Conservation (phyloP, 2,888 invertebrate species). For the Asteroscopus sphinx region DNA sequence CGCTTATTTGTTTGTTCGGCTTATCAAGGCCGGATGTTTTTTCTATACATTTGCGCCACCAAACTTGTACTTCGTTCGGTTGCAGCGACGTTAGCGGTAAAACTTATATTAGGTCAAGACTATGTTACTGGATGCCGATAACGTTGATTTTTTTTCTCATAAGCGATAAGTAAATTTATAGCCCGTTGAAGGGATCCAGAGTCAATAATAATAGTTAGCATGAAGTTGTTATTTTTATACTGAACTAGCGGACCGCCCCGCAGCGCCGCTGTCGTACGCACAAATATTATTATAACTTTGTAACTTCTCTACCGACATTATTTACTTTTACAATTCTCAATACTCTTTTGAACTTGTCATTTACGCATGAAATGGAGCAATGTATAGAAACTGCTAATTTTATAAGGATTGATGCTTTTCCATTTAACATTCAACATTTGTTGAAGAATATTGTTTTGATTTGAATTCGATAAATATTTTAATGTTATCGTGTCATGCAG, state of each 20-base stretch:
- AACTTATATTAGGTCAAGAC: slow-evolving; percentile 84
- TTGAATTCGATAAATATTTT: background rate
- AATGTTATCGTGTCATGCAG: too few species aligned
- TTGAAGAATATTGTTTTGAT: background rate
- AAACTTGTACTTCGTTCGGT: slow-evolving; percentile 81
- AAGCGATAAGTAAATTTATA: slow-evolving; percentile 67
- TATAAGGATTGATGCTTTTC: background rate
- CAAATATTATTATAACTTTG: slow-evolving; percentile 34
- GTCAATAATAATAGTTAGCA: slow-evolving; percentile 62
- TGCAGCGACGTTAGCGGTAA: slow-evolving; percentile 81
- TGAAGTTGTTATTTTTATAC: slow-evolving; percentile 47
- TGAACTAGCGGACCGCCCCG: slow-evolving; percentile 32
- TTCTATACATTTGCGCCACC: slow-evolving; percentile 88
- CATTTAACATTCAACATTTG: background rate
- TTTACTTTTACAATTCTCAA: slow-evolving; percentile 18
- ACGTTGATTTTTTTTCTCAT: slow-evolving; percentile 74
- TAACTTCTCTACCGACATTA: slow-evolving; percentile 20
- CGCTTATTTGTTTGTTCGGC: slow-evolving; percentile 87
- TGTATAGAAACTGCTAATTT: background rate
- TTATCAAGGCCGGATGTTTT: slow-evolving; percentile 90
- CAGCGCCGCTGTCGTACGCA: slow-evolving; percentile 14
- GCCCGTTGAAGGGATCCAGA: slow-evolving; percentile 58
- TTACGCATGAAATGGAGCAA: slow-evolving; percentile 4
- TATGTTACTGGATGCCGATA: slow-evolving; percentile 79
- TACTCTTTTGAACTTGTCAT: slow-evolving; percentile 2